A percentile compares a stretch with the other conserved stretches of the same genome.
Conservation (phyloP, 2,888 invertebrate genomes). For the Lycia hirtaria region DNA sequence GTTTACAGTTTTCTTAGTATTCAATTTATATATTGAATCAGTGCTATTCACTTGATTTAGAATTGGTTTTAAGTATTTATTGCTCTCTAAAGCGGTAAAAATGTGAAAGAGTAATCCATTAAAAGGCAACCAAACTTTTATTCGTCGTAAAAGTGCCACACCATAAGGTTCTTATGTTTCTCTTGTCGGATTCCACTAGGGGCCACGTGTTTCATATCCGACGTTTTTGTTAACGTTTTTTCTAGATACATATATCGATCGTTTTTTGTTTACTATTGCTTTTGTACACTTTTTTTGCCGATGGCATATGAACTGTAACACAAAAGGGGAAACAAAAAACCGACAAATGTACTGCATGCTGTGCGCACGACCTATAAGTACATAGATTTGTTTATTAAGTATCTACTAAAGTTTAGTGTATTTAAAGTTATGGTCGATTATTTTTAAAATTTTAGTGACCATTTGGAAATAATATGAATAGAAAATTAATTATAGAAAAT, state of each 20-base stretch:
- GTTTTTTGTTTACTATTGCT: slow-evolving; percentile 51
- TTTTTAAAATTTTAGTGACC: not conserved
- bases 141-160: slow-evolving; percentile 29
- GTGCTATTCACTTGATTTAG: slow-evolving; percentile 1
- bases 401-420: not conserved
- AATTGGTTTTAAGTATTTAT: slow-evolving; percentile 1
- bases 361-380: slow-evolving; percentile 33
- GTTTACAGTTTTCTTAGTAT: slow-evolving; percentile 1
- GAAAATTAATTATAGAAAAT: not conserved
- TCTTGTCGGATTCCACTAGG: slow-evolving; percentile 37
- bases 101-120: slow-evolving; percentile 23
- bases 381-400: slow-evolving; percentile 23
- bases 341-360: slow-evolving; percentile 35
- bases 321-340: slow-evolving; percentile 46
- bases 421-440: not conserved
- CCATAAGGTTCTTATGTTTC: slow-evolving; percentile 38
- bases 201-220: slow-evolving; percentile 64
- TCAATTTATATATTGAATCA: slow-evolving; percentile 7
- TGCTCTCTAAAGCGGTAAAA: slow-evolving; percentile 6
- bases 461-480: too few relatives aligned
- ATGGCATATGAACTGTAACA: slow-evolving; percentile 58
- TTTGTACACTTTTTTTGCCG: slow-evolving; percentile 51
- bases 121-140: slow-evolving; percentile 9
- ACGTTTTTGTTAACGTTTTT: slow-evolving; percentile 46
- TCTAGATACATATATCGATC: slow-evolving; percentile 46